These are phyloP conservation scores for Cynocephalus volans DNA, from an alignment of 2,113 vertebrate species.

Conservation along the genomic window DNA sequence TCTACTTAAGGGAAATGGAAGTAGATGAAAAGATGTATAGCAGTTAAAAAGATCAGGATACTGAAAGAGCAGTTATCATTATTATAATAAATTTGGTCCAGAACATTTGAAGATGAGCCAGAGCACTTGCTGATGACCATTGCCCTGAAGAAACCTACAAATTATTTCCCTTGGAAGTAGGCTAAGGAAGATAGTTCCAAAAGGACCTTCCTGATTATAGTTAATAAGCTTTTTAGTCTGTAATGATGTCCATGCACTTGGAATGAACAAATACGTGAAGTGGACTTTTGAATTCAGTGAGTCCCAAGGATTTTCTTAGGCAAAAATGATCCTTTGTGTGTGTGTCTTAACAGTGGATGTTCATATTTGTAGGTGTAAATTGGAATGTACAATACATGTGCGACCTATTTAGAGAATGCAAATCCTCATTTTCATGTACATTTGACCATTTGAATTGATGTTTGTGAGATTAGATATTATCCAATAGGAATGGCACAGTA, in stretches of 20 bases:
- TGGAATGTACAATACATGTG: not conserved
- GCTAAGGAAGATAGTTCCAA: slow-evolving; percentile 64
- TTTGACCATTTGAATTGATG: not conserved
- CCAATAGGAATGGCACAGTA: not conserved
- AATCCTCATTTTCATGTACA: not conserved
- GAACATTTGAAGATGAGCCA: slow-evolving; percentile 74
- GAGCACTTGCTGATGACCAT: slow-evolving; percentile 80
- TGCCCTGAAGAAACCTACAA: slow-evolving; percentile 72
- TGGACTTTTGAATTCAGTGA: slow-evolving; percentile 41
- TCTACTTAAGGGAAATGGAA: slow-evolving; percentile 77
- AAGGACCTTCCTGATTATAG: slow-evolving; percentile 70
- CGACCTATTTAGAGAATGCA: not conserved
- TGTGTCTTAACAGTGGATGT: not conserved
- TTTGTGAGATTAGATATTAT: not conserved
- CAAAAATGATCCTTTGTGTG: not conserved
- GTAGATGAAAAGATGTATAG: slow-evolving; percentile 80
- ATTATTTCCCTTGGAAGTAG: slow-evolving; percentile 74
- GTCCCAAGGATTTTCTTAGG: not conserved
- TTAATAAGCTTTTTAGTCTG: slow-evolving; percentile 75
- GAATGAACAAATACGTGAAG: slow-evolving; percentile 67
- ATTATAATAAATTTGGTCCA: slow-evolving; percentile 76
- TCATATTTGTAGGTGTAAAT: not conserved
- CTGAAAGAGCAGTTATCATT: slow-evolving; percentile 76
- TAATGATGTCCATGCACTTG: slow-evolving; percentile 42
- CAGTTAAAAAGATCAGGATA: slow-evolving; percentile 79